Evolutionary conservation across 2,113 vertebrate genomes (phyloP).

Genomic region (Limanda limanda): DNA sequence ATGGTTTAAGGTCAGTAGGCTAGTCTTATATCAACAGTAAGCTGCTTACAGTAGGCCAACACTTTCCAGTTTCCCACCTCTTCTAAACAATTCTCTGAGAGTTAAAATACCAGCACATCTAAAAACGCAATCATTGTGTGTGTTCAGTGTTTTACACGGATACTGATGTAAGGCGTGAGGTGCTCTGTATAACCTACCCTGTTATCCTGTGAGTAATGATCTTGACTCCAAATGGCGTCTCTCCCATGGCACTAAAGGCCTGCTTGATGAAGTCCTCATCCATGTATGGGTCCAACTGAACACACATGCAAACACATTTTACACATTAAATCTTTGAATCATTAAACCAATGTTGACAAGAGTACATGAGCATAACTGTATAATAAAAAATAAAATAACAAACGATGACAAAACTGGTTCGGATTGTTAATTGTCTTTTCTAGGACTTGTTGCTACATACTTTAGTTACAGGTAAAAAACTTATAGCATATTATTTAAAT

Average conservation of each 20-base stretch:
- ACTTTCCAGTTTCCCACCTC: neutral
- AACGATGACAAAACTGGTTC: neutral
- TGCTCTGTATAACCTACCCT: slow-evolving; percentile 64
- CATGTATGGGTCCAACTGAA: slow-evolving; percentile 86
- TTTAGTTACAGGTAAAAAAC: too few relatives aligned
- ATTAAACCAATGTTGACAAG: neutral
- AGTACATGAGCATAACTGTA: neutral
- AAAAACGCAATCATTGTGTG: neutral
- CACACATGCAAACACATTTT: neutral
- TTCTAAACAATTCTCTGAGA: neutral
- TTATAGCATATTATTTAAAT: too few relatives aligned
- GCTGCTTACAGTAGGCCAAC: neutral
- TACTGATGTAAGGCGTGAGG: neutral
- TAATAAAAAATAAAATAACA: neutral
- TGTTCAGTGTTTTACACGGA: neutral
- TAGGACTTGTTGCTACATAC: too few relatives aligned
- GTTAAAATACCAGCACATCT: neutral
- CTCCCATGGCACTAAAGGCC: slow-evolving; percentile 86
- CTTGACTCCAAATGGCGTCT: slow-evolving; percentile 83
- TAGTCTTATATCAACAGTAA: neutral
- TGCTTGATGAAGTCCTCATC: slow-evolving; percentile 86
- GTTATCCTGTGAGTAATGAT: slow-evolving; percentile 86
- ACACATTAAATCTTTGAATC: neutral
- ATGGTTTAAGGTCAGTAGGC: neutral
- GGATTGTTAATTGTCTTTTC: too few relatives aligned